Evolutionary conservation across 2,888 invertebrate species (phyloP).

Genomic region (Cephus nigrinus): DNA sequence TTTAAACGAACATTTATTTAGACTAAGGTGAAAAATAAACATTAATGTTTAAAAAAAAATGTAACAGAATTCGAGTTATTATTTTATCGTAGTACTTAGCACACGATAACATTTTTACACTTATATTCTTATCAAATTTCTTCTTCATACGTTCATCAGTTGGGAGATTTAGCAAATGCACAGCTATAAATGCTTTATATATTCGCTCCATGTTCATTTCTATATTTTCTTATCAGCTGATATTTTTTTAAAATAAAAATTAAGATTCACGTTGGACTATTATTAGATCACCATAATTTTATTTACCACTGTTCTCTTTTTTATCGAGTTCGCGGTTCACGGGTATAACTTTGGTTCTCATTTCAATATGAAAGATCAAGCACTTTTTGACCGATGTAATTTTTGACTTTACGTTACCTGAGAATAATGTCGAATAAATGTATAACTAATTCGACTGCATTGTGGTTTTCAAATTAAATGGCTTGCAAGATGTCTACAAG

Average conservation of each 20-base stretch:
- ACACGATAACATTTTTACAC: slow-evolving; percentile 50
- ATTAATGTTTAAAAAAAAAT: slow-evolving; percentile 49
- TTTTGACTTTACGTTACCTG: slow-evolving; percentile 6
- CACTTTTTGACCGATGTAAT: slow-evolving; percentile 2
- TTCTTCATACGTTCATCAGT: slow-evolving; percentile 19
- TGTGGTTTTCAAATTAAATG: neutral
- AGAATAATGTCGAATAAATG: neutral
- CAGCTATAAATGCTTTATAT: slow-evolving; percentile 1
- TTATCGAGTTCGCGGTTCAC: neutral
- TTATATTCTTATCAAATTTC: slow-evolving; percentile 33
- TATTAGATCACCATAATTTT: neutral
- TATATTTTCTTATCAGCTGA: neutral
- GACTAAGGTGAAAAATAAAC: slow-evolving; percentile 55
- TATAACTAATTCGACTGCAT: neutral
- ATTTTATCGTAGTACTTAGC: slow-evolving; percentile 33
- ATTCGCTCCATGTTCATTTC: neutral
- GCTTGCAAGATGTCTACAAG: neutral
- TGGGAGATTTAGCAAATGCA: slow-evolving; percentile 35
- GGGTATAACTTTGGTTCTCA: neutral
- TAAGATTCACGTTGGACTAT: neutral
- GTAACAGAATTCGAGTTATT: slow-evolving; percentile 35
- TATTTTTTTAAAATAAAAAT: neutral
- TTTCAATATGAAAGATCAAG: neutral
- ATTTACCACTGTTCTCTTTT: neutral
- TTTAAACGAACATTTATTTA: slow-evolving; percentile 54